Evolutionary conservation across 1,140 invertebrate species (phyloP), one percentile per base, ranked within the genome.

Genomic region (Drosophila ercepeae): DNA sequence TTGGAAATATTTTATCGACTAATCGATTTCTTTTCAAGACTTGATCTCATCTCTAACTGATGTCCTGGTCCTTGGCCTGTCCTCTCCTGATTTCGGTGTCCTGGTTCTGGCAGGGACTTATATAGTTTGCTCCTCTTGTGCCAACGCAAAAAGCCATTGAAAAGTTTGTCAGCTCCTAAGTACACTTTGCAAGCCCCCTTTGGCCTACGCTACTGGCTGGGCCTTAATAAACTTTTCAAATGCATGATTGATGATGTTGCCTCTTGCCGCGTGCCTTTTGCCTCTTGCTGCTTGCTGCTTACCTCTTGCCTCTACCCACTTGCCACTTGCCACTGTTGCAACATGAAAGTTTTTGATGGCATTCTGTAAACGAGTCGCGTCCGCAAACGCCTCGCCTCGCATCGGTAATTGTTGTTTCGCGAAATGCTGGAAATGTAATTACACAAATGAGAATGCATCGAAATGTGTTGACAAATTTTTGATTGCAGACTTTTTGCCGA

Each of bases 161-260:
- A 84, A 84, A 84, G 67, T 84, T 84, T 86, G 36, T 73, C 39
- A 72, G 81, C 81, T 78, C 67, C 75, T 79, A 86, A 84, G 81
- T 72, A 86, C 76, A 72, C 71, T 83, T 71, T 61, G 65, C 69
- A 51, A 1, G 29, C 27, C 9, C 0, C 13, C 1, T 19, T 14
- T 7, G 0, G 1, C 14, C 49, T 14, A 5, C 7, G 16, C 41
- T 8, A 36, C 19, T 46, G 41, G 23, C 27, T 53, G 69, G 58
- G 71, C 71, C 75, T 76, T 74, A 86, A 86, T 84, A 86, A 84
- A 84, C 81, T 86, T 86, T 86, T 81, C 76, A 86, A 86, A 81
- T 86, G 72, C 77, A 86, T 86, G 81, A 86, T 86, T 86, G 82
- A 86, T 86, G 81, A 81, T 86, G 76, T 88, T 69, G 61, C 81